Evolutionary conservation across 2,888 invertebrate genomes (phyloP), one percentile per base, ranked within the genome.

Genomic region (Philereme transversata): DNA sequence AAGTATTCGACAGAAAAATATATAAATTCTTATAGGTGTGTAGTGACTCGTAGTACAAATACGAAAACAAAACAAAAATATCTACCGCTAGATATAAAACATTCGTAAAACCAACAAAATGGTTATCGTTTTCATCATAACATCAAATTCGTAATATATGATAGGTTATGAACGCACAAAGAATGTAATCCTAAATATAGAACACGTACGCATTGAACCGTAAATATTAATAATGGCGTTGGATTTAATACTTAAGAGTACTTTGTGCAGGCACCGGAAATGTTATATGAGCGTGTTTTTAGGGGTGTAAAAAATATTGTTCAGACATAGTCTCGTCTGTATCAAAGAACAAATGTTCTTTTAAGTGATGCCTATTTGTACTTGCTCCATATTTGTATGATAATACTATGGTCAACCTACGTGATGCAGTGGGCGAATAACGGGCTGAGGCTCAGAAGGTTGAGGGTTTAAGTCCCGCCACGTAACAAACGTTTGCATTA

Each of bases 71-170:
- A 48, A 45, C 38, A 61, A 53, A 52, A n/a, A 10, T n/a, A 33
- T 34, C 45, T 45, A 46, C 10, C 38, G 38, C 35, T n/a, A 46
- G 44, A 22, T 40, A 54, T 45, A 53, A 57, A 62, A 51, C 36
- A 58, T 55, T 62, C 58, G 56, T 59, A 58, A 55, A 52, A 48
- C n/a, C 10, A 54, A 53, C 45, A 55, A 45, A 53, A 54, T 47
- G 57, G 51, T 56, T 58, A 58, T 54, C 43, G 50, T 41, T 62
- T 52, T 47, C 51, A 57, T 54, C 54, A 58, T 34, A 63, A 57
- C 56, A 57, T 44, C 59, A 60, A 60, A 64, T 62, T 57, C 55
- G 40, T 56, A 63, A 53, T 62, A 52, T 61, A 65, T 48, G 55
- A 55, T 44, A 58, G 57, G 52, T 60, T 51, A 64, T 57, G 55